Percentiles rank a stretch among this genome's conserved stretches.
Evolutionary conservation across 2,113 vertebrate genomes (phyloP).

Genomic region (Phalacrocorax aristotelis): DNA sequence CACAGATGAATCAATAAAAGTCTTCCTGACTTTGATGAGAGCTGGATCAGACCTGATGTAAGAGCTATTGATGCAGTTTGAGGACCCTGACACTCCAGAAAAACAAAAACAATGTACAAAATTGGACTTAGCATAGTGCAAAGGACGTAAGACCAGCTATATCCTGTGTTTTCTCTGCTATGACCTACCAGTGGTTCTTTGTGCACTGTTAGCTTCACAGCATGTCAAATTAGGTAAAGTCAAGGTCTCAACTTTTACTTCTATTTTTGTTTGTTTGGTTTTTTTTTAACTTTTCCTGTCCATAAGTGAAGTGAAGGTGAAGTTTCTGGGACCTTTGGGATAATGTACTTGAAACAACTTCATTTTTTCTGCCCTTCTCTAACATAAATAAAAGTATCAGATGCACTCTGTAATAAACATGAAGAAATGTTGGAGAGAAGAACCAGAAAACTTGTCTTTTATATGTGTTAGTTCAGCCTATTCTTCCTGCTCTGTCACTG

Average conservation of each 20-base stretch:
- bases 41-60: background rate
- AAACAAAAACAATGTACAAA: background rate
- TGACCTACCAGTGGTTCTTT: background rate
- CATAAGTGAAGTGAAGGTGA: background rate
- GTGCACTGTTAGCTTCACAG: background rate
- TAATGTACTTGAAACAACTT: background rate
- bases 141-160: background rate
- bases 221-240: background rate
- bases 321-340: background rate
- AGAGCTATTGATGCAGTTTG: background rate
- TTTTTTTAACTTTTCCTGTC: background rate
- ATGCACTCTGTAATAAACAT: conserved; percentile 7
- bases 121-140: background rate
- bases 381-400: conserved; percentile 41
- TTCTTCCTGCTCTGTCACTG: conserved; percentile 36
- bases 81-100: background rate
- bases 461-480: background rate
- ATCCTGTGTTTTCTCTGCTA: background rate
- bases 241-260: background rate
- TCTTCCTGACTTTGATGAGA: background rate
- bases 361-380: background rate
- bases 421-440: conserved; percentile 8
- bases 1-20: background rate
- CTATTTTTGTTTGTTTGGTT: too few species aligned
- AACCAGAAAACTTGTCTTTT: conserved; percentile 40